These are phyloP conservation scores for Noturus placidus DNA, from an alignment of 2,113 vertebrate species.

Conservation along the genomic window DNA sequence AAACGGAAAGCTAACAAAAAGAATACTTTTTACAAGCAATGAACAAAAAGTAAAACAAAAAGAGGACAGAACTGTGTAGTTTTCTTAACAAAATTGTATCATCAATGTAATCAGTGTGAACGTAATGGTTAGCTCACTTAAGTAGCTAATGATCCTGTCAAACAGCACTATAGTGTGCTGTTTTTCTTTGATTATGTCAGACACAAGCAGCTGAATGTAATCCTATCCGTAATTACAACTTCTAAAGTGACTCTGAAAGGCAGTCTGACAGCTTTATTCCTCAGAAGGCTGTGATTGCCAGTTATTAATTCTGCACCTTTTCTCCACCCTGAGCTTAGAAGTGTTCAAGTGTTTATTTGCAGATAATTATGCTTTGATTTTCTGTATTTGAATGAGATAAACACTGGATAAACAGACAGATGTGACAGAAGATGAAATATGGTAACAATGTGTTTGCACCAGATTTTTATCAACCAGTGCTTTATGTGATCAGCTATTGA, in stretches of 20 bases:
- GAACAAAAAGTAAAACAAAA: background rate
- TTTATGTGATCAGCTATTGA: too few relatives aligned
- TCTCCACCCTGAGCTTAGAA: background rate
- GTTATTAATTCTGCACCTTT: background rate
- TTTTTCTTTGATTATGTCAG: background rate
- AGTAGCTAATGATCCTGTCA: background rate
- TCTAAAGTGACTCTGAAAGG: conserved; percentile 2
- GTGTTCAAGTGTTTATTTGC: conserved; percentile 5
- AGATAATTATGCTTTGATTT: conserved; percentile 11
- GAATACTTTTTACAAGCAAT: background rate
- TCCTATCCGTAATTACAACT: conserved; percentile 1
- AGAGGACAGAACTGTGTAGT: background rate
- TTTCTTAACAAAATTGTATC: background rate
- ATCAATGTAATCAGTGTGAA: background rate
- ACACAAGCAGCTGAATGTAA: background rate
- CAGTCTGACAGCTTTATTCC: background rate
- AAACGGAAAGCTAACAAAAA: background rate
- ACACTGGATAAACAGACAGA: background rate
- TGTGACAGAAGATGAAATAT: background rate
- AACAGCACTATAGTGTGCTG: background rate
- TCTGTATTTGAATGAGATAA: background rate
- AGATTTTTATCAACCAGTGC: too few relatives aligned
- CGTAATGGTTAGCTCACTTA: background rate
- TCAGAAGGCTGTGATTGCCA: background rate
- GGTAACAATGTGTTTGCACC: too few relatives aligned